A percentile compares a stretch with the other conserved stretches of the same genome.
phyloP scores from a whole-genome alignment of 2,113 vertebrate species.

The Indicator indicator region DNA sequence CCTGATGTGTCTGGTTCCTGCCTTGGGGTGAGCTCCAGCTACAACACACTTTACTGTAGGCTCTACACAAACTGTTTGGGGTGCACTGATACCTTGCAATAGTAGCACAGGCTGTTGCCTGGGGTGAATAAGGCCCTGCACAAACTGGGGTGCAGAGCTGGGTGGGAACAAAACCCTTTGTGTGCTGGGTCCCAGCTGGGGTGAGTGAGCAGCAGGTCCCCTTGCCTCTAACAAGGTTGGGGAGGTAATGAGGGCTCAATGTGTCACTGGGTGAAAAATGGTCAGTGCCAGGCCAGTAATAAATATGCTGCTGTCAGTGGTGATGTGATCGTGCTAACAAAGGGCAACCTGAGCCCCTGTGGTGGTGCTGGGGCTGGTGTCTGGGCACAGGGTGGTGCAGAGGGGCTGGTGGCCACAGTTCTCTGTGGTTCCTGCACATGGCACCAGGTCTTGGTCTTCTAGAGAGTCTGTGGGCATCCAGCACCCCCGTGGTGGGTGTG shows the following conservation, averaged over 20 bases:
- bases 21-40: background rate
- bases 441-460: background rate
- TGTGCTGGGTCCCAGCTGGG: background rate
- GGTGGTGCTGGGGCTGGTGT: background rate
- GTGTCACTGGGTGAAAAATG: slow-evolving; percentile 70
- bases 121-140: background rate
- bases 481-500: background rate
- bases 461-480: rapidly evolving
- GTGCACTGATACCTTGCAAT: rapidly evolving
- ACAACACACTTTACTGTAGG: rapidly evolving
- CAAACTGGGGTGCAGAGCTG: background rate
- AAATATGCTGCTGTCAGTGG: slow-evolving; percentile 74
- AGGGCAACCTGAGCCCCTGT: background rate
- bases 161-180: background rate
- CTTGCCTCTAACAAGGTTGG: background rate
- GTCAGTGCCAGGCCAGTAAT: slow-evolving; percentile 41
- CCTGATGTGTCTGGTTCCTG: background rate
- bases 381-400: background rate
- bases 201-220: rapidly evolving
- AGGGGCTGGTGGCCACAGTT: background rate
- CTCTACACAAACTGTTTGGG: background rate
- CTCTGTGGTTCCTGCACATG: background rate
- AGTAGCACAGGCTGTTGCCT: background rate
- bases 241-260: background rate
- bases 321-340: slow-evolving; percentile 81